Conservation (phyloP, 2,113 vertebrate species). For the Pontoporia blainvillei region DNA sequence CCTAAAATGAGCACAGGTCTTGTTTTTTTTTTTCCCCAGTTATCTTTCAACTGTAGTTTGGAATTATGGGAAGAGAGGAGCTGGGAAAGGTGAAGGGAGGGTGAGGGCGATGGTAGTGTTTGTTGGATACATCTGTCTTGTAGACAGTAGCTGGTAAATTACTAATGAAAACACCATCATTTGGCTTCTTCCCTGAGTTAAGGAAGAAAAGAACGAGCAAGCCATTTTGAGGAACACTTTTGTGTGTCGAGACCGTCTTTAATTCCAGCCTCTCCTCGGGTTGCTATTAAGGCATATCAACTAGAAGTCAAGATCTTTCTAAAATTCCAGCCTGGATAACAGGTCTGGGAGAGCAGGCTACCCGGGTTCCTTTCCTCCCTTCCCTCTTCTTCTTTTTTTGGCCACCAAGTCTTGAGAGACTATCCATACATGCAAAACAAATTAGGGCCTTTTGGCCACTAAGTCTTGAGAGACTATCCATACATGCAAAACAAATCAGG, state of each 20-base stretch:
- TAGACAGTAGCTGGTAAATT: slow-evolving; percentile 30
- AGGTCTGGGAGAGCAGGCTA: slow-evolving; percentile 29
- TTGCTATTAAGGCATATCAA: slow-evolving; percentile 72
- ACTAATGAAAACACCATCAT: slow-evolving; percentile 51
- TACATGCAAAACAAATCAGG: slow-evolving; percentile 77
- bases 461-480: slow-evolving; percentile 71
- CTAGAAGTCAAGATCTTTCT: slow-evolving; percentile 75
- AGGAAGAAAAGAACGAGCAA: slow-evolving; percentile 49
- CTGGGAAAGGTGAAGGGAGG: background rate
- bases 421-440: slow-evolving; percentile 76
- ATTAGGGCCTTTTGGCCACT: no score
- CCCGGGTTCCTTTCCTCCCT: background rate
- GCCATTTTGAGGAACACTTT: slow-evolving; percentile 80
- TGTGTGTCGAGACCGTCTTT: slow-evolving; percentile 78
- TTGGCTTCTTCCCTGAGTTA: slow-evolving; percentile 62
- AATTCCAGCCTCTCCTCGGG: slow-evolving; percentile 70
- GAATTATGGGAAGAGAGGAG: background rate
- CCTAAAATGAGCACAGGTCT: background rate
- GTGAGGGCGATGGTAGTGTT: background rate
- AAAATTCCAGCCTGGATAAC: slow-evolving; percentile 67
- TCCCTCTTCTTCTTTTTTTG: background rate
- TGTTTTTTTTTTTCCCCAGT: background rate
- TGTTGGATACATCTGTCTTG: background rate
- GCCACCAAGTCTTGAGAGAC: slow-evolving; percentile 71
- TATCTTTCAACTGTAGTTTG: background rate